These are phyloP conservation scores for Euplexia lucipara DNA, from an alignment of 2,888 invertebrate genomes.

Conservation along the genomic window DNA sequence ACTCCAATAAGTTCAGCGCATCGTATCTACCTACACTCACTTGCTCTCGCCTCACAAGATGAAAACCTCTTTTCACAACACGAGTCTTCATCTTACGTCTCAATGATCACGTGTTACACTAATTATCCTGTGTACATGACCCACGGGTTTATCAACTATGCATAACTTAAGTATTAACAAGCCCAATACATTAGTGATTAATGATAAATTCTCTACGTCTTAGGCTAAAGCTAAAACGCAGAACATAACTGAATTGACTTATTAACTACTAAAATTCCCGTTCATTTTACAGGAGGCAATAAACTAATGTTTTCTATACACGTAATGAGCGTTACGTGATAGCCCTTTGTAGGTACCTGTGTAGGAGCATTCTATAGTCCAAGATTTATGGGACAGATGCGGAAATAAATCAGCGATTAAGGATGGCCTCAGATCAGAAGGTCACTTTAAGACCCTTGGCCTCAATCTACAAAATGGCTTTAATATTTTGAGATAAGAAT, in stretches of 20 bases:
- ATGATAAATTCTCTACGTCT: conserved; percentile 11
- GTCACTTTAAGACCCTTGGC: conserved; percentile 29
- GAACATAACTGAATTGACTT: conserved; percentile 3
- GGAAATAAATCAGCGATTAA: conserved; percentile 60
- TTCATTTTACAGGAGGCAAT: conserved; percentile 1
- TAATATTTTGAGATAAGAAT: conserved; percentile 26
- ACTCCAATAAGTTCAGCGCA: not conserved
- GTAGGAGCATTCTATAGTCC: conserved; percentile 30
- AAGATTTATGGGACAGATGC: conserved; percentile 52
- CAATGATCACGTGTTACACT: conserved; percentile 8
- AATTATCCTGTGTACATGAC: conserved; percentile 6
- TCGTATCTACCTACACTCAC: not conserved
- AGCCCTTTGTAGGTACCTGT: conserved; percentile 27
- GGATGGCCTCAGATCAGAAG: conserved; percentile 45
- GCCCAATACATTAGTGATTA: conserved; percentile 13
- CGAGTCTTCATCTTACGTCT: not conserved
- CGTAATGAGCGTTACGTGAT: conserved; percentile 31
- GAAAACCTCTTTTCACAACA: not conserved
- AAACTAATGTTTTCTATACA: conserved; percentile 24
- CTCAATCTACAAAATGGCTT: conserved; percentile 35
- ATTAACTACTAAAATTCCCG: conserved; percentile 12
- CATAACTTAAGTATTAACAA: conserved; percentile 8
- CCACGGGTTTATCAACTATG: conserved; percentile 7
- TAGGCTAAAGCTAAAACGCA: conserved; percentile 4
- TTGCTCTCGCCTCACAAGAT: not conserved